A percentile compares a stretch with the other conserved stretches of the same genome.
Evolutionary conservation across 2,797 vertebrate species (phyloP).

Genomic region (Xiphophorus birchmanni): DNA sequence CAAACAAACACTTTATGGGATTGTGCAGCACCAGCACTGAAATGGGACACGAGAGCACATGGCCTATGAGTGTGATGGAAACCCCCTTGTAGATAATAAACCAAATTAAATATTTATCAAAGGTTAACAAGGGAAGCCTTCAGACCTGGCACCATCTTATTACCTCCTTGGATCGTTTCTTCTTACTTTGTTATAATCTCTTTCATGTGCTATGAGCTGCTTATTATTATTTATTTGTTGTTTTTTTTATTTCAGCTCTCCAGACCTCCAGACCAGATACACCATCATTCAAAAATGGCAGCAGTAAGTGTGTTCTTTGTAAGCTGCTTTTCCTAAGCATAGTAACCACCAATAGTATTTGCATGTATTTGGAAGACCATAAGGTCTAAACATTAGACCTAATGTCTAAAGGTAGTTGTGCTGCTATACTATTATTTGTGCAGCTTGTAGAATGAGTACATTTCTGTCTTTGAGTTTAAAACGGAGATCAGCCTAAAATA

Average conservation of each 20-base stretch:
- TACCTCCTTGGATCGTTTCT: not conserved
- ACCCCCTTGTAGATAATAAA: constrained; percentile 39
- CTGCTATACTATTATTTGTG: not conserved
- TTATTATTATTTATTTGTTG: constrained; percentile 6
- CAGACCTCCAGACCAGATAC: constrained; percentile 39
- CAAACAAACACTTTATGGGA: constrained; percentile 43
- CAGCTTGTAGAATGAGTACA: not conserved
- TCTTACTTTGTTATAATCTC: not conserved
- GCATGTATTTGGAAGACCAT: constrained; percentile 37
- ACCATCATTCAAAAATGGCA: constrained; percentile 75
- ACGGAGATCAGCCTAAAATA: not conserved
- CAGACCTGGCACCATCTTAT: constrained; percentile 17
- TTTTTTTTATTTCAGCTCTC: constrained; percentile 48
- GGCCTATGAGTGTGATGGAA: constrained; percentile 33
- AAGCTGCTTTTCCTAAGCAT: not conserved
- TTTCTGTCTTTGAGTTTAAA: not conserved
- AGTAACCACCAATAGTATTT: constrained; percentile 3
- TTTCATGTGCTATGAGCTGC: not conserved
- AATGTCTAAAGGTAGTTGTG: not conserved
- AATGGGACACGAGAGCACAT: constrained; percentile 17
- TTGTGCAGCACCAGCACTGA: constrained; percentile 9
- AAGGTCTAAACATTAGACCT: not conserved
- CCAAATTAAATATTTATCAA: constrained; percentile 62
- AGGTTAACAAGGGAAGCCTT: constrained; percentile 37
- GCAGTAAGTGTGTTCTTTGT: constrained; percentile 73